phyloP scores from a whole-genome alignment of 2,888 invertebrate species.

The Cyrtodaria siliqua region DNA sequence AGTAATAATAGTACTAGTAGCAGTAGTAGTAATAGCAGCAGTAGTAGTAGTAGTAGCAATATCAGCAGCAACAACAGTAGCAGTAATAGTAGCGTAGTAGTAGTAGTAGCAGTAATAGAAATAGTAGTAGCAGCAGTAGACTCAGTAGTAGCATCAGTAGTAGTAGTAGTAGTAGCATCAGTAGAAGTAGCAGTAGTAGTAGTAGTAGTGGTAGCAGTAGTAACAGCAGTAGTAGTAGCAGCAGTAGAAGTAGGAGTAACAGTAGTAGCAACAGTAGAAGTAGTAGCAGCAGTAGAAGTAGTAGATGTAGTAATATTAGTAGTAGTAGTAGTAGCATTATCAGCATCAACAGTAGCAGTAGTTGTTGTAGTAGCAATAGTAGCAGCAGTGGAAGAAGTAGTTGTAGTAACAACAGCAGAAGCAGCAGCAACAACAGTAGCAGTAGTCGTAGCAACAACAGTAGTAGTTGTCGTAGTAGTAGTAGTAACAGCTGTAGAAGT shows the following conservation, averaged over 20 bases:
- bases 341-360: slow-evolving; percentile 4
- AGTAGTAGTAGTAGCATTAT: slow-evolving; percentile 14
- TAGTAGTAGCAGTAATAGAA: slow-evolving; percentile 7
- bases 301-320: slow-evolving; percentile 2
- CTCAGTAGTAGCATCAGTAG: slow-evolving; percentile 14
- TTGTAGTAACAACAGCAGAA: slow-evolving; percentile 2
- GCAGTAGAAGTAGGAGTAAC: slow-evolving; percentile 11
- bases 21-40: slow-evolving; percentile 8
- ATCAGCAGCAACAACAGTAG: slow-evolving; percentile 5
- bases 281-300: slow-evolving; percentile 10
- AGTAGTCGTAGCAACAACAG: slow-evolving; percentile 11
- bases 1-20: slow-evolving; percentile 2
- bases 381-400: slow-evolving; percentile 2
- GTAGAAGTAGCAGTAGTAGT: slow-evolving; percentile 1
- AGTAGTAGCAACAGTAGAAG: slow-evolving; percentile 17
- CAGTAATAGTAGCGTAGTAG: slow-evolving; percentile 7
- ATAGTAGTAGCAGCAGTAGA: slow-evolving; percentile 6
- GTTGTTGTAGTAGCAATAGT: slow-evolving; percentile 1
- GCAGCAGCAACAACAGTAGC: slow-evolving; percentile 12
- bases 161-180: slow-evolving; percentile 12
- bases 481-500: background rate
- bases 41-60: slow-evolving; percentile 15
- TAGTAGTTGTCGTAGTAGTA: slow-evolving; percentile 17
- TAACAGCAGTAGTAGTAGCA: slow-evolving; percentile 9
- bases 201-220: slow-evolving; percentile 5